A percentile compares a stretch with the other conserved stretches of the same genome.
These are phyloP conservation scores for Sylvia atricapilla DNA, from an alignment of 2,113 vertebrate genomes.

Conservation along the genomic window DNA sequence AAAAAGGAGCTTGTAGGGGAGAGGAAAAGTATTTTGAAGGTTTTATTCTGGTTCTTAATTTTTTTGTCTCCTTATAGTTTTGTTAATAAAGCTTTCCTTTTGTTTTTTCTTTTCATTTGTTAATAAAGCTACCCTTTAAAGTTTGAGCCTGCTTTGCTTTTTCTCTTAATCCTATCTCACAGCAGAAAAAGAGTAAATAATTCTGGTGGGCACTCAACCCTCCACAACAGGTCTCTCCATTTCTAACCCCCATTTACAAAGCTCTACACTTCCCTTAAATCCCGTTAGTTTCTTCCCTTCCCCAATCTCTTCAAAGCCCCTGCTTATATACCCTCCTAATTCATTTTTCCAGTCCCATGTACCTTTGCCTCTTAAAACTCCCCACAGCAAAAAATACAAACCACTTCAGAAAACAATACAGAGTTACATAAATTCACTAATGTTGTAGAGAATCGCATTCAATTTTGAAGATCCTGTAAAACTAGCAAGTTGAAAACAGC, in stretches of 20 bases:
- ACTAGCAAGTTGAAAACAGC: background rate
- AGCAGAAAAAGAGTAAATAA: background rate
- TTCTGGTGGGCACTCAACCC: background rate
- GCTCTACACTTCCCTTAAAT: background rate
- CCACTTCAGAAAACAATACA: background rate
- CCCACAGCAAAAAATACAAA: background rate
- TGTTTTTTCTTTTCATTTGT: background rate
- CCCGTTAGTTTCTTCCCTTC: rapidly evolving
- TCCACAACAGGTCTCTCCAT: background rate
- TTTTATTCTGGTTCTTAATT: background rate
- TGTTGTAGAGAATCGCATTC: background rate
- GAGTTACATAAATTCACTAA: background rate
- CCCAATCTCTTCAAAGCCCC: background rate
- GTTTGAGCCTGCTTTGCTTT: background rate
- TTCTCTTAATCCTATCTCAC: background rate
- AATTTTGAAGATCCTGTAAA: background rate
- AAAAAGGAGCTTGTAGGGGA: background rate
- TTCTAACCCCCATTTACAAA: background rate
- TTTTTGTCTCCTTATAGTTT: background rate
- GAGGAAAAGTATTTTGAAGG: background rate
- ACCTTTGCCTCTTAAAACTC: background rate
- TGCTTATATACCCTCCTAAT: background rate
- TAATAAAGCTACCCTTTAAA: background rate
- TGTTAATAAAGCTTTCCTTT: background rate
- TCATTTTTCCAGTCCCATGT: background rate